Evolutionary conservation across 2,888 invertebrate genomes (phyloP), one percentile per base, ranked within the genome.

Genomic region (Eugnorisma glareosa): DNA sequence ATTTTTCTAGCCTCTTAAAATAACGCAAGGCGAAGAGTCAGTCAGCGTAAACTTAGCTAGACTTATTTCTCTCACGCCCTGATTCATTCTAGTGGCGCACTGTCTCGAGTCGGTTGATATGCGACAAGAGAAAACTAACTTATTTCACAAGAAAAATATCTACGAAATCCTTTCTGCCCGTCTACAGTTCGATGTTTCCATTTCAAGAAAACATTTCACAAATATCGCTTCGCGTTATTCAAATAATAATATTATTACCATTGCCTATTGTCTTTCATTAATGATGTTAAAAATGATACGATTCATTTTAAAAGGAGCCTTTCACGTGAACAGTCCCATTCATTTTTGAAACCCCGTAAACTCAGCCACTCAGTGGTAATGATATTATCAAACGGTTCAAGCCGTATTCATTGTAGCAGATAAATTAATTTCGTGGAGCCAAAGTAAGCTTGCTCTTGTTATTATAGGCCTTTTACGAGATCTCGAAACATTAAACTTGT

Each of bases 1-100:
- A 68, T 74, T 79, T 76, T 81, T 72, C 18, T 67, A 75, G 75
- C 75, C 73, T 79, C 69, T 81, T 40, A 79, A 75, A 64, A 67
- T 70, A 69, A 81, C 70, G 68, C 59, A 79, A 87, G 78, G 85
- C 82, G 83, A 80, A 84, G 85, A 89, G 78, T 89, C 91, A 90
- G 88, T 87, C 83, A 81, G 83, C 88, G 87, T 90, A 87, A 91
- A 92, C 88, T 89, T 90, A 90, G 88, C 89, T 88, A 89, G 91
- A 90, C 90, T 91, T 92, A 91, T 90, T 90, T 90, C 87, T 83
- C 89, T 91, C 87, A 91, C 90, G 93, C 92, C 92, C 91, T 90
- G 89, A 89, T 92, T 92, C 92, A 72, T 91, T 75, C 83, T 81
- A 77, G 83, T 84, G 76, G 80, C 84, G 86, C 83, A 84, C 86